A percentile compares a stretch with the other conserved stretches of the same genome.
Evolutionary conservation across 2,797 vertebrate species (phyloP).

Genomic region (Eulemur albifrons): DNA sequence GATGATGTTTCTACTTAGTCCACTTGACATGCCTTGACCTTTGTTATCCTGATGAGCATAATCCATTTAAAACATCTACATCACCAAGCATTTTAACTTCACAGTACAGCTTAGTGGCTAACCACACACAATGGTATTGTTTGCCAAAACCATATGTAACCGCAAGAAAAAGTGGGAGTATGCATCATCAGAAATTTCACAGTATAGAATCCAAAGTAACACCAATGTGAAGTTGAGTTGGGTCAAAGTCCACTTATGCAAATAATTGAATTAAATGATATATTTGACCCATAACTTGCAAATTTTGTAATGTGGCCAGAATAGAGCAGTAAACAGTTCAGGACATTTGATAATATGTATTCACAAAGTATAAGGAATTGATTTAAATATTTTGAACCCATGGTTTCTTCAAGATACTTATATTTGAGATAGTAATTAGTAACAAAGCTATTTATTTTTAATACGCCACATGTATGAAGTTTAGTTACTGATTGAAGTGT

Average conservation of each 20-base stretch:
- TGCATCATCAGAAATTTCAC: neutral
- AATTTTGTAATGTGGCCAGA: neutral
- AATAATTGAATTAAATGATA: slow-evolving; percentile 6
- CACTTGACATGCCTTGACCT: slow-evolving; percentile 5
- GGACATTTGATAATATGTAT: neutral
- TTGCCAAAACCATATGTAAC: neutral
- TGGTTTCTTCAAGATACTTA: neutral
- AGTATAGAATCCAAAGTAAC: neutral
- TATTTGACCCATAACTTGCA: neutral
- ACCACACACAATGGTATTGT: neutral
- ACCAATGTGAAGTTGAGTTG: neutral
- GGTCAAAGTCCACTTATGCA: neutral
- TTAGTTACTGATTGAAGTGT: neutral
- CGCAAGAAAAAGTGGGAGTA: neutral
- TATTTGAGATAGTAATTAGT: neutral
- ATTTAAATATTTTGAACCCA: neutral
- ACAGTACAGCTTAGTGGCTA: neutral
- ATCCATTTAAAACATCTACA: neutral
- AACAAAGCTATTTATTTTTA: neutral
- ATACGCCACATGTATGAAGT: neutral
- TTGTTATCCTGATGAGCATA: neutral
- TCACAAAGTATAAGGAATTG: neutral
- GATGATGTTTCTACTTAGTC: neutral
- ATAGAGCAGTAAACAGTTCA: neutral
- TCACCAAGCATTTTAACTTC: neutral